phyloP scores from a whole-genome alignment of 2,113 vertebrate genomes.

The Nothoprocta perdicaria region DNA sequence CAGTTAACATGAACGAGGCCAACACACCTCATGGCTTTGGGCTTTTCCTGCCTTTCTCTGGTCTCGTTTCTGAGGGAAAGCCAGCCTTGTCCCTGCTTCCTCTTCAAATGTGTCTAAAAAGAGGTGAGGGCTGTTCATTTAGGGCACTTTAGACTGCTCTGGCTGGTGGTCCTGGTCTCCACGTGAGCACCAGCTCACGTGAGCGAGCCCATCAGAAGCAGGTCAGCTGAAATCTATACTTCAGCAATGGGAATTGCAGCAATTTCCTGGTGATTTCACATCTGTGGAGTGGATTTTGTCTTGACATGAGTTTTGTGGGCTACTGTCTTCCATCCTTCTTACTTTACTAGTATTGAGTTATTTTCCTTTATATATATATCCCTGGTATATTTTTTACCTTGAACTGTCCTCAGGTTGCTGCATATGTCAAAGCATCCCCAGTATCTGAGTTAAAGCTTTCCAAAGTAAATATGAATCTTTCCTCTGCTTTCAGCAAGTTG shows the following conservation, averaged over 20 bases:
- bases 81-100: not conserved
- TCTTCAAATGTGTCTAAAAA: not conserved
- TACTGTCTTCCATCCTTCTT: not conserved
- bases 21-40: not conserved
- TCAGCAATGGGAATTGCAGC: no score
- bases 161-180: no score
- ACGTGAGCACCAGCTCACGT: no score
- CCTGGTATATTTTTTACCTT: not conserved
- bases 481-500: not conserved
- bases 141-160: no score
- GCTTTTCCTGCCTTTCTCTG: not conserved
- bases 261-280: no score
- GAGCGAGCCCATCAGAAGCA: not conserved
- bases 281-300: not conserved
- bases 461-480: not conserved
- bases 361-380: not conserved
- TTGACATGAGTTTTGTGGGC: not conserved
- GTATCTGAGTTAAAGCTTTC: not conserved
- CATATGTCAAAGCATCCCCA: not conserved
- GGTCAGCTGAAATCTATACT: not conserved
- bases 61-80: no score
- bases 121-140: not conserved
- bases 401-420: not conserved
- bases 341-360: rapidly evolving
- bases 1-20: not conserved